A percentile compares a stretch with the other conserved stretches of the same genome.
Evolutionary conservation across 2,888 invertebrate genomes (phyloP).

Genomic region (Deilephila porcellus): DNA sequence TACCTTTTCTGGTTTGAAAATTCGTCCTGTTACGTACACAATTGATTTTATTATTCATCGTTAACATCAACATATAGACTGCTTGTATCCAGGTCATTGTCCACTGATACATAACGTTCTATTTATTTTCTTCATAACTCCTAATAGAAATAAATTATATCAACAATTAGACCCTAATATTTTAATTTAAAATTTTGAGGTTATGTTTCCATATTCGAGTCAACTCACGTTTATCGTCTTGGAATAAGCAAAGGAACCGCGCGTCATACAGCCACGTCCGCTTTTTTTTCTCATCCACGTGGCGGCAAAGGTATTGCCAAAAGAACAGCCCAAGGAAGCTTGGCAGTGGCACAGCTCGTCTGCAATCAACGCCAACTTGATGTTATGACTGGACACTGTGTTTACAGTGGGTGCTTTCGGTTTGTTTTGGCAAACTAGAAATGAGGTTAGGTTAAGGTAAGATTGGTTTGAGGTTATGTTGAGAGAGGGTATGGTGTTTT

Average conservation of each 20-base stretch:
- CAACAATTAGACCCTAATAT: too few relatives aligned
- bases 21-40: too few relatives aligned
- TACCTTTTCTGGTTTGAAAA: too few relatives aligned
- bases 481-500: background rate
- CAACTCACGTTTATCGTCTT: too few relatives aligned
- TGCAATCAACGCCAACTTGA: slow-evolving; percentile 48
- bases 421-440: slow-evolving; percentile 10
- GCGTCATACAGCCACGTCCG: background rate
- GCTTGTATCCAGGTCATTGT: too few relatives aligned
- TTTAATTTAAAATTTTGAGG: background rate
- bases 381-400: slow-evolving; percentile 58
- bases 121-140: too few relatives aligned
- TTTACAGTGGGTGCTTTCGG: slow-evolving; percentile 20
- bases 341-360: slow-evolving; percentile 41
- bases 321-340: slow-evolving; percentile 18
- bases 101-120: too few relatives aligned
- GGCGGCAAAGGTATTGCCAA: slow-evolving; percentile 14
- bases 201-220: background rate
- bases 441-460: slow-evolving; percentile 16
- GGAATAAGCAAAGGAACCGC: background rate
- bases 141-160: too few relatives aligned
- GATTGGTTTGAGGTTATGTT: slow-evolving; percentile 18
- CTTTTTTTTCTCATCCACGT: slow-evolving; percentile 20
- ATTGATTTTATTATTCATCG: too few relatives aligned
- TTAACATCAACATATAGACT: too few relatives aligned